Evolutionary conservation across 1,140 invertebrate species (phyloP).

Genomic region (Monochamus saltuarius): DNA sequence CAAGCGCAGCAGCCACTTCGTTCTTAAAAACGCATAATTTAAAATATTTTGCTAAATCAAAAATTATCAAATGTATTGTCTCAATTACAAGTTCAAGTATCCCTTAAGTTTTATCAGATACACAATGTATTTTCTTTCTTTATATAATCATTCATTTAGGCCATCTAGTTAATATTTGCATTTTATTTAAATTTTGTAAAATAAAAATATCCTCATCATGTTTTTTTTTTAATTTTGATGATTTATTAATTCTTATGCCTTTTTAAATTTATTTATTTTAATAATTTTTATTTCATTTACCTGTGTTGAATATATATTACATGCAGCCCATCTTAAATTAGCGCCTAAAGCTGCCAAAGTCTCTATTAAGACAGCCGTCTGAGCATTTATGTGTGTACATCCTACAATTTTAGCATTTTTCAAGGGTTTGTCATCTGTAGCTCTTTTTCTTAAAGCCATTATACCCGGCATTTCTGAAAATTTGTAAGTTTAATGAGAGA

Average conservation of each 20-base stretch:
- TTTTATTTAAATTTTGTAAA: no score
- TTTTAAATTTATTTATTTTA: no score
- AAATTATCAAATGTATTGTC: no score
- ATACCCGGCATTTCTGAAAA: slow-evolving; percentile 93
- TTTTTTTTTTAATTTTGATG: no score
- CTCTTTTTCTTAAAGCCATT: slow-evolving; percentile 88
- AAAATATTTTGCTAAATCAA: neutral
- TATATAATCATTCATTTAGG: no score
- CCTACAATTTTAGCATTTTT: slow-evolving; percentile 95
- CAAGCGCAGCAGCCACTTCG: slow-evolving; percentile 95
- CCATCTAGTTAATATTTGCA: no score
- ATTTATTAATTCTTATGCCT: no score
- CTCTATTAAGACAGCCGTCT: slow-evolving; percentile 95
- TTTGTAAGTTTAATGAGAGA: neutral
- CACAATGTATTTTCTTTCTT: no score
- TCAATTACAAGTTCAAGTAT: no score
- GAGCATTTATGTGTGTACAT: slow-evolving; percentile 97
- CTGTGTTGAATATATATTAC: slow-evolving; percentile 98
- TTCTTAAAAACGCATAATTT: slow-evolving; percentile 60
- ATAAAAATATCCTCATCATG: no score
- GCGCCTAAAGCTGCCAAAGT: slow-evolving; percentile 89
- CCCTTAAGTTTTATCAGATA: no score
- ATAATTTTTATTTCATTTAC: no score
- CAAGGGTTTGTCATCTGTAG: slow-evolving; percentile 89
- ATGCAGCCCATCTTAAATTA: slow-evolving; percentile 91